Evolutionary conservation across 1,140 invertebrate genomes (phyloP).

Genomic region (Dreissena rostriformis): DNA sequence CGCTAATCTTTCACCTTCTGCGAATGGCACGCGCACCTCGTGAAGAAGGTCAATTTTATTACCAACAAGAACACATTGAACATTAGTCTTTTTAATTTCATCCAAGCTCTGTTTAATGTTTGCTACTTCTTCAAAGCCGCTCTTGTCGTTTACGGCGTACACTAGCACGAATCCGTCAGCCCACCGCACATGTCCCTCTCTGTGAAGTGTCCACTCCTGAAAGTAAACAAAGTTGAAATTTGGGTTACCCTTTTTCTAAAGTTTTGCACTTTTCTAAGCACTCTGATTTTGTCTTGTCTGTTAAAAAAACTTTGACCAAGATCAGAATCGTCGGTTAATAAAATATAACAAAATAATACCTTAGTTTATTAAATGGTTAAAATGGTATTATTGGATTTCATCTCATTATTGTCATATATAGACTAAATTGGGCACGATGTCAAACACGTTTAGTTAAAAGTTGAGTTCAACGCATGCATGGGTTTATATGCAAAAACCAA

Average conservation of each 20-base stretch:
- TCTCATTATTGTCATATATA: too few species aligned
- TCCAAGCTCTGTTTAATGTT: conserved; percentile 85
- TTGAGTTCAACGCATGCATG: too few species aligned
- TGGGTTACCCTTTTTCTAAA: neutral
- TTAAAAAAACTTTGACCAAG: too few species aligned
- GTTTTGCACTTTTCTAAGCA: too few species aligned
- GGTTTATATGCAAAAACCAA: too few species aligned
- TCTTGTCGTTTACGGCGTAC: conserved; percentile 94
- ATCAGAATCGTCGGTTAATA: too few species aligned
- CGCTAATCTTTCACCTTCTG: conserved; percentile 90
- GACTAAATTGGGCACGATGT: too few species aligned
- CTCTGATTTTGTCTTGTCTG: too few species aligned
- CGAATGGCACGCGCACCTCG: conserved; percentile 91
- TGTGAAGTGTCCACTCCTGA: conserved; percentile 81
- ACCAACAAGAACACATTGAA: conserved; percentile 88
- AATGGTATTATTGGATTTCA: too few species aligned
- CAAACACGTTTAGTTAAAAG: too few species aligned
- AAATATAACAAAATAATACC: too few species aligned
- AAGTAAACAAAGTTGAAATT: conserved; percentile 37
- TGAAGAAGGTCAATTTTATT: conserved; percentile 97
- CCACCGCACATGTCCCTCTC: conserved; percentile 91
- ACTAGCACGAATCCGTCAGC: conserved; percentile 94
- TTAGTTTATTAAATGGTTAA: too few species aligned
- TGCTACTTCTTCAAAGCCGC: conserved; percentile 91
- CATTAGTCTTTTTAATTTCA: conserved; percentile 84